Evolutionary conservation across 2,797 vertebrate species (phyloP), one percentile per base, ranked within the genome.

Genomic region (Zonotrichia albicollis): DNA sequence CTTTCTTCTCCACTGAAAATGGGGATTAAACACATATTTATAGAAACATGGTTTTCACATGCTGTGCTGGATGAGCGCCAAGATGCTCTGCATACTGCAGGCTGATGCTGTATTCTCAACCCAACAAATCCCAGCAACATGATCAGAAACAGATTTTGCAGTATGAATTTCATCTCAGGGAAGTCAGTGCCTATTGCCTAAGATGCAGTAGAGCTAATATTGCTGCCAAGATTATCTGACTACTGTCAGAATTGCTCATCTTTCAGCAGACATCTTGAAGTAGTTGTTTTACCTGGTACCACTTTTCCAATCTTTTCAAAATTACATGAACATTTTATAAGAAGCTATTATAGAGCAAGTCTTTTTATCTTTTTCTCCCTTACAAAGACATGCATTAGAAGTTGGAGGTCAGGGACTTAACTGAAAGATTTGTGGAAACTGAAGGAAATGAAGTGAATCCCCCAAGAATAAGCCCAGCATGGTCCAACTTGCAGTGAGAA

Each of bases 61-160:
- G 76, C 80, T 90, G 50, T 74, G 76, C 67, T 93, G 94, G 87
- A 86, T 46, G 32, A 34, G 45, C 1, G 57, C 91, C 92, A 93
- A 78, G 8, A 36, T 51, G 42, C 14, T 81, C 83, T 50, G 55
- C 60, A 60, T 6, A 3, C 46, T 61, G 53, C 48, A 79, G 71
- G 18, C 25, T 81, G 71, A 76, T 30, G 10, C 77, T 3, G 6
- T 46, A 75, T 86, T 84, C 85, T 79, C 66, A 81, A 53, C 11
- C 20, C 32, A 45, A 57, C 76, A 71, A 85, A 95, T 73, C 30
- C 16, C 83, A 74, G 85, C 13, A 73, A 71, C 7, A 18, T 72
- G 64, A 95, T 90, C 80, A 64, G 74, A 90, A 95, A 73, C 74
- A 95, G 87, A 94, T 93, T 95, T 84, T 74, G 11, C 25, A 38